These are phyloP conservation scores for Clusia tigrina DNA, from an alignment of 2,888 invertebrate genomes.

Conservation along the genomic window DNA sequence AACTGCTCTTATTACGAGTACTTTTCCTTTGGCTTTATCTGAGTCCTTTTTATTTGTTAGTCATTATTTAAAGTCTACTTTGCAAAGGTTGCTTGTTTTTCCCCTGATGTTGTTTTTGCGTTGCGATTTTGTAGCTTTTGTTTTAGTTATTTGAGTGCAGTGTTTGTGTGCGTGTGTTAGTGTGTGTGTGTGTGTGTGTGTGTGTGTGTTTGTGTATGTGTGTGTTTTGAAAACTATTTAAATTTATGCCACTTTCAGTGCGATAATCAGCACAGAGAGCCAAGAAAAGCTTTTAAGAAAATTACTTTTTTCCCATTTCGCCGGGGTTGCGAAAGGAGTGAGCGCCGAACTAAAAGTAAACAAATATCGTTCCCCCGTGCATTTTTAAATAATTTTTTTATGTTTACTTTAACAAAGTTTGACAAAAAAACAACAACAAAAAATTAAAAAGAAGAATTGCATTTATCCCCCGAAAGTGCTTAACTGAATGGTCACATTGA, in stretches of 20 bases:
- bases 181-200: neutral
- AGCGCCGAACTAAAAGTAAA: neutral
- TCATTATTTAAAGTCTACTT: conserved; percentile 3
- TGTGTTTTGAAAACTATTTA: conserved; percentile 16
- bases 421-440: too few relatives aligned
- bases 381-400: conserved; percentile 8
- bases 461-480: conserved; percentile 17
- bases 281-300: conserved; percentile 55
- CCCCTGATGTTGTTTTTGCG: too few relatives aligned
- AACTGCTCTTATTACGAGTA: too few relatives aligned
- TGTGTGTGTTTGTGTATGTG: conserved; percentile 8
- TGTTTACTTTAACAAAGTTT: too few relatives aligned
- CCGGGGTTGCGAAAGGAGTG: neutral
- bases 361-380: neutral
- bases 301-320: conserved; percentile 46
- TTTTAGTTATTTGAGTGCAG: neutral
- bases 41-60: neutral
- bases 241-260: conserved; percentile 21
- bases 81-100: neutral
- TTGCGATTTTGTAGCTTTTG: too few relatives aligned
- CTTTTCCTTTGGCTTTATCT: neutral
- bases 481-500: conserved; percentile 52
- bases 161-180: too few relatives aligned
- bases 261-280: conserved; percentile 47
- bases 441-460: neutral